Percentiles rank a stretch among this genome's conserved stretches.
phyloP scores from a whole-genome alignment of 2,113 vertebrate species.

The Cheirogaleus medius region DNA sequence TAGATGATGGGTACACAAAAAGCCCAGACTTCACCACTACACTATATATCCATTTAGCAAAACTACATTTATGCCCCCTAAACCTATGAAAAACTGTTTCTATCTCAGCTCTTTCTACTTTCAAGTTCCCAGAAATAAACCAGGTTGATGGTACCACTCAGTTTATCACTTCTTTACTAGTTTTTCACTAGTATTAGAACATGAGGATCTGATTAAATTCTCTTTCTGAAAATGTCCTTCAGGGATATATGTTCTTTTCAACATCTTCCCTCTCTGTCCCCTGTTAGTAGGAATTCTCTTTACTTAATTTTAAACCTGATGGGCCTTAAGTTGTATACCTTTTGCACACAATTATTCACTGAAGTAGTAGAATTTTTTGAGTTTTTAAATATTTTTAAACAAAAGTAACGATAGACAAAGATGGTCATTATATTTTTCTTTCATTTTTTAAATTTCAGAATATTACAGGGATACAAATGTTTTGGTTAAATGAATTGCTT shows the following conservation, averaged over 20 bases:
- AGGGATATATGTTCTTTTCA: not conserved
- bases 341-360: not conserved
- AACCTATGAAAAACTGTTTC: too few species aligned
- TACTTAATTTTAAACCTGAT: not conserved
- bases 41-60: too few species aligned
- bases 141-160: not conserved
- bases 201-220: not conserved
- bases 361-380: not conserved
- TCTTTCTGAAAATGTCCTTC: not conserved
- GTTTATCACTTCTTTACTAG: not conserved
- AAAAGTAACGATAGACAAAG: too few species aligned
- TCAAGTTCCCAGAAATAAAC: not conserved
- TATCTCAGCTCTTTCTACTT: not conserved
- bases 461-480: too few species aligned
- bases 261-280: not conserved
- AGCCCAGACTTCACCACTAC: too few species aligned
- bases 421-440: too few species aligned
- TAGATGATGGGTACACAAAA: too few species aligned
- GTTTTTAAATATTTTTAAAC: too few species aligned
- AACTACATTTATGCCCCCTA: too few species aligned
- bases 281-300: not conserved
- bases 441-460: too few species aligned
- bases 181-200: not conserved
- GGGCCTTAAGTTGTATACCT: not conserved
- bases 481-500: too few species aligned